phyloP scores from a whole-genome alignment of 2,797 vertebrate species.

The Molossus alvarezi region DNA sequence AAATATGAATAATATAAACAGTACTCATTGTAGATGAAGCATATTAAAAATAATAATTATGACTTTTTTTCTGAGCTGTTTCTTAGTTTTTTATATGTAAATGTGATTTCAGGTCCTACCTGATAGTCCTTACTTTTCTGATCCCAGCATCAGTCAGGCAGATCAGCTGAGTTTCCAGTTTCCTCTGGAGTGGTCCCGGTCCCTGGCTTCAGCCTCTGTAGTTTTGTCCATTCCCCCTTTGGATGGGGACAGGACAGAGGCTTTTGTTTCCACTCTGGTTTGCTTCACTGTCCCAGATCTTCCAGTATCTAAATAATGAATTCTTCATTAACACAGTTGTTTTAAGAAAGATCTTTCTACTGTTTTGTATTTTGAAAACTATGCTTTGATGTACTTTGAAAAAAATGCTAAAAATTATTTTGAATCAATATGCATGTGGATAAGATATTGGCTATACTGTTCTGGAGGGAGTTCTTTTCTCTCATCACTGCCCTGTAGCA shows the following conservation, averaged over 20 bases:
- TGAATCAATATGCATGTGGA: background rate
- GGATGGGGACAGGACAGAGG: too few relatives aligned
- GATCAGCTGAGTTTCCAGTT: too few relatives aligned
- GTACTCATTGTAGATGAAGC: background rate
- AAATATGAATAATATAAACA: background rate
- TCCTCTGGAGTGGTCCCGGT: background rate
- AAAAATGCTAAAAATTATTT: background rate
- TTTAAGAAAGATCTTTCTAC: background rate
- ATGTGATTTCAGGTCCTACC: background rate
- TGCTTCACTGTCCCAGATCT: background rate
- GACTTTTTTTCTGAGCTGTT: background rate
- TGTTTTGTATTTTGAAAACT: background rate
- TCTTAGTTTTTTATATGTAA: background rate
- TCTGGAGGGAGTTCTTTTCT: background rate
- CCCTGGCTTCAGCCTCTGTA: background rate
- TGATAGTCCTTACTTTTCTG: background rate
- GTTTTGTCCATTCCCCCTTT: background rate
- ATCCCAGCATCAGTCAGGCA: background rate
- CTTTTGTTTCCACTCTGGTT: background rate
- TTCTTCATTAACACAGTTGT: background rate
- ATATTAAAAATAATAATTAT: background rate
- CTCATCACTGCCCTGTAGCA: background rate
- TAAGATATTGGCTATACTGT: rapidly evolving
- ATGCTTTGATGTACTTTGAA: background rate
- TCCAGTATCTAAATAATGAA: background rate